Percentiles rank a stretch among this genome's conserved stretches.
Evolutionary conservation across 2,113 vertebrate species (phyloP).

Genomic region (Girardinichthys multiradiatus): DNA sequence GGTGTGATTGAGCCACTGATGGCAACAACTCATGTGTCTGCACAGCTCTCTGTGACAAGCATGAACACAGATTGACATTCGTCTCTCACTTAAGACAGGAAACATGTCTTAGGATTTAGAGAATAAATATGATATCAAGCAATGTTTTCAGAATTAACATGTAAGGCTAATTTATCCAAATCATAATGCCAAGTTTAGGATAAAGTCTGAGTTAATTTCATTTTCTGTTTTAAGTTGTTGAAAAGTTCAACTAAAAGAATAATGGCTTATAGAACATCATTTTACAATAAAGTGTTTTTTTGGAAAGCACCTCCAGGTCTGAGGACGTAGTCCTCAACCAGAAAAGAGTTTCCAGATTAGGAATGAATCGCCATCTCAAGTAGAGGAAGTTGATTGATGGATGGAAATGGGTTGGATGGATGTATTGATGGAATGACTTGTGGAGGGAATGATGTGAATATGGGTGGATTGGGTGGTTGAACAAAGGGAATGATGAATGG

Average conservation of each 20-base stretch:
- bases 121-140: constrained; percentile 6
- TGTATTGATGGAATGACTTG: not conserved
- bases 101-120: constrained; percentile 29
- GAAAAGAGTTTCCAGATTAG: too few species aligned
- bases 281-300: not conserved
- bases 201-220: not conserved
- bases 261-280: not conserved
- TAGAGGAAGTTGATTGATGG: too few species aligned
- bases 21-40: constrained; percentile 70
- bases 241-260: not conserved
- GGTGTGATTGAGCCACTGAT: constrained; percentile 73
- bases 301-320: too few species aligned
- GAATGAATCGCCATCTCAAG: too few species aligned
- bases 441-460: not conserved
- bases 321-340: too few species aligned
- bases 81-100: constrained; percentile 9
- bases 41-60: constrained; percentile 62
- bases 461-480: too few species aligned
- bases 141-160: not conserved
- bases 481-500: not conserved
- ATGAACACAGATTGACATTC: constrained; percentile 15
- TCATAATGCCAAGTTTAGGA: not conserved
- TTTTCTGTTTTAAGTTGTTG: too few species aligned
- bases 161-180: not conserved
- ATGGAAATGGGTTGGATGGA: not conserved